Percentiles rank a stretch among this genome's conserved stretches.
Evolutionary conservation across 2,113 vertebrate species (phyloP).

Genomic region (Oryzias woworae): DNA sequence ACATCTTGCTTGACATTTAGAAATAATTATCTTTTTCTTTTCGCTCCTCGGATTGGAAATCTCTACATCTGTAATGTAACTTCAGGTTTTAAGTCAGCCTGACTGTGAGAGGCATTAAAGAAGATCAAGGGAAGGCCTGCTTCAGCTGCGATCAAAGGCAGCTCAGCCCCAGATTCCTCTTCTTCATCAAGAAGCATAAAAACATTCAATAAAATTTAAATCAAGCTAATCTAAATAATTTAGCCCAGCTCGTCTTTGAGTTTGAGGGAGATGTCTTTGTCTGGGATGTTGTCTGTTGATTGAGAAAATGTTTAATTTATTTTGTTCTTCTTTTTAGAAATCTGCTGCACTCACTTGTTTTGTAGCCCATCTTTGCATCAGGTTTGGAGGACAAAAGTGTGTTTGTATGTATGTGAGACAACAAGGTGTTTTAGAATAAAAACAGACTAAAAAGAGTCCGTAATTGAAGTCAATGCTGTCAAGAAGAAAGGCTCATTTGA

Average conservation of each 20-base stretch:
- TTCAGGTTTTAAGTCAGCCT: conserved; percentile 31
- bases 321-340: conserved; percentile 40
- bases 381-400: background rate
- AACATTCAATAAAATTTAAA: conserved; percentile 56
- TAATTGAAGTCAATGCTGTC: conserved; percentile 54
- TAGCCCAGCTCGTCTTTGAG: conserved; percentile 18
- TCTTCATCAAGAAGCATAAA: conserved; percentile 59
- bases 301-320: conserved; percentile 44
- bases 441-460: conserved; percentile 38
- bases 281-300: conserved; percentile 23
- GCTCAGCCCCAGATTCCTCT: conserved; percentile 55
- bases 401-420: background rate
- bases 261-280: conserved; percentile 4
- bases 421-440: conserved; percentile 1
- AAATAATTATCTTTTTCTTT: conserved; percentile 15
- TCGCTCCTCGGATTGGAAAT: conserved; percentile 5
- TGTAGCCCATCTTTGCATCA: conserved; percentile 3
- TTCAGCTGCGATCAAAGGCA: conserved; percentile 63
- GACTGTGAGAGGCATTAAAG: conserved; percentile 31
- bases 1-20: conserved; percentile 21
- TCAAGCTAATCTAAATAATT: conserved; percentile 66
- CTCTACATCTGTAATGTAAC: conserved; percentile 7
- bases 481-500: conserved; percentile 34
- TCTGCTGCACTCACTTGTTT: background rate
- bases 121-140: conserved; percentile 45